phyloP scores from a whole-genome alignment of 2,888 invertebrate genomes.

The Pollenia angustigena region DNA sequence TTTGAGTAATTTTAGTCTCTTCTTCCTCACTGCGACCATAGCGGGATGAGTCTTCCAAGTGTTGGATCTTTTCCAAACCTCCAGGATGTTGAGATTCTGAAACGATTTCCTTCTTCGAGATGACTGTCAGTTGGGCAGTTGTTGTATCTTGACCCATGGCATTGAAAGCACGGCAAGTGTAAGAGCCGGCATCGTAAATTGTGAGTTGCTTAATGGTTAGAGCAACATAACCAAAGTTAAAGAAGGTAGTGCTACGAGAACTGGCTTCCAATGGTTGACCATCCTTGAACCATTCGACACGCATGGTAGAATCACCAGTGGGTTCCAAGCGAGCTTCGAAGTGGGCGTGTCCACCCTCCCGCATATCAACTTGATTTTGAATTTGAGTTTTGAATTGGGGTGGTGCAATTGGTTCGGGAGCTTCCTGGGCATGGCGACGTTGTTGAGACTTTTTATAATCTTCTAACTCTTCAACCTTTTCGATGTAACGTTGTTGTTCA shows the following conservation, averaged over 20 bases:
- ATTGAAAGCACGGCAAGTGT: slow-evolving; percentile 95
- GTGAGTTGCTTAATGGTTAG: slow-evolving; percentile 96
- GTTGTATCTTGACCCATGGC: slow-evolving; percentile 93
- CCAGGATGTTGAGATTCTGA: slow-evolving; percentile 96
- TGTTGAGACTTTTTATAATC: slow-evolving; percentile 92
- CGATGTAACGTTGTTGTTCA: slow-evolving; percentile 95
- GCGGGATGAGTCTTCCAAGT: slow-evolving; percentile 92
- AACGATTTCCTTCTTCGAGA: slow-evolving; percentile 93
- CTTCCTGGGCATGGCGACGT: slow-evolving; percentile 91
- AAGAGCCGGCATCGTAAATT: slow-evolving; percentile 94
- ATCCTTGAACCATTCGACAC: slow-evolving; percentile 97
- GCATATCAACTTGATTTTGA: slow-evolving; percentile 92
- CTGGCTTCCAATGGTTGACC: slow-evolving; percentile 95
- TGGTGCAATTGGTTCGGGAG: slow-evolving; percentile 90
- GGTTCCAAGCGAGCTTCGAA: slow-evolving; percentile 98
- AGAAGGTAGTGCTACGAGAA: slow-evolving; percentile 96
- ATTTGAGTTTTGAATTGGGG: slow-evolving; percentile 96
- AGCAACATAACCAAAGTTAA: slow-evolving; percentile 97
- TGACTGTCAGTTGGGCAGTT: slow-evolving; percentile 91
- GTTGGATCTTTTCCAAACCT: slow-evolving; percentile 95
- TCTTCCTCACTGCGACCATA: slow-evolving; percentile 89
- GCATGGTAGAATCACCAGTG: slow-evolving; percentile 94
- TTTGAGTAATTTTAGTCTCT: slow-evolving; percentile 90
- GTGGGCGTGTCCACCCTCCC: slow-evolving; percentile 97
- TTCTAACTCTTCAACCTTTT: slow-evolving; percentile 95